Evolutionary conservation across 2,888 invertebrate species (phyloP).

Genomic region (Phengaris arion): DNA sequence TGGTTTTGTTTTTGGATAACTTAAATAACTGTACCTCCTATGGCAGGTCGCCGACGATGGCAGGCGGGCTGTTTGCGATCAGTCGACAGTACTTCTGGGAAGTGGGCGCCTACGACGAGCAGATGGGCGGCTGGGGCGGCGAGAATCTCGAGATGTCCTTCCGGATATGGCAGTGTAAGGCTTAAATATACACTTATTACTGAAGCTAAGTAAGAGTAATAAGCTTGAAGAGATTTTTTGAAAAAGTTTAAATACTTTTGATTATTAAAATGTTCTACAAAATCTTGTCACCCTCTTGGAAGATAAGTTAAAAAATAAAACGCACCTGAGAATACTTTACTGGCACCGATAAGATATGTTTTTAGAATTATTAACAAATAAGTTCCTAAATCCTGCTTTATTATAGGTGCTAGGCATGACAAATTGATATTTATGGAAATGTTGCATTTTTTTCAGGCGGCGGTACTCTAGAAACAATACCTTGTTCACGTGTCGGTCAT

Average conservation of each 20-base stretch:
- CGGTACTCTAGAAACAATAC: constrained; percentile 94
- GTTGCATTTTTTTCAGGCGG: constrained; percentile 80
- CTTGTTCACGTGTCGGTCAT: constrained; percentile 97
- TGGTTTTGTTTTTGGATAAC: too few species aligned
- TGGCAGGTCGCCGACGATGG: constrained; percentile 94
- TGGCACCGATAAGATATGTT: too few species aligned
- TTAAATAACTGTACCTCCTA: background rate
- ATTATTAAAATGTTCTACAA: too few species aligned
- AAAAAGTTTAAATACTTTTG: too few species aligned
- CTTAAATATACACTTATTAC: background rate
- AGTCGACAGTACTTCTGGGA: constrained; percentile 97
- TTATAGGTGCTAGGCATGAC: too few species aligned
- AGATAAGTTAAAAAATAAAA: too few species aligned
- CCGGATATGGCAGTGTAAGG: constrained; percentile 87
- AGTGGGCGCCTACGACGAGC: constrained; percentile 95
- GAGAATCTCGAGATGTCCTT: constrained; percentile 99
- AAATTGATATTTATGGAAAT: background rate
- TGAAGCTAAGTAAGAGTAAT: too few species aligned
- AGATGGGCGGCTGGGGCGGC: constrained; percentile 98
- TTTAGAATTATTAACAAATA: too few species aligned
- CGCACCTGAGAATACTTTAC: too few species aligned
- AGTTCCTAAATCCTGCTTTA: too few species aligned
- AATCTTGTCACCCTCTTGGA: too few species aligned
- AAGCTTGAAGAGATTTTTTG: too few species aligned
- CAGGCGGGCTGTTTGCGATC: constrained; percentile 98